Percentiles rank a stretch among this genome's conserved stretches.
Evolutionary conservation across 2,797 vertebrate species (phyloP).

Genomic region (Bradypodion pumilum): DNA sequence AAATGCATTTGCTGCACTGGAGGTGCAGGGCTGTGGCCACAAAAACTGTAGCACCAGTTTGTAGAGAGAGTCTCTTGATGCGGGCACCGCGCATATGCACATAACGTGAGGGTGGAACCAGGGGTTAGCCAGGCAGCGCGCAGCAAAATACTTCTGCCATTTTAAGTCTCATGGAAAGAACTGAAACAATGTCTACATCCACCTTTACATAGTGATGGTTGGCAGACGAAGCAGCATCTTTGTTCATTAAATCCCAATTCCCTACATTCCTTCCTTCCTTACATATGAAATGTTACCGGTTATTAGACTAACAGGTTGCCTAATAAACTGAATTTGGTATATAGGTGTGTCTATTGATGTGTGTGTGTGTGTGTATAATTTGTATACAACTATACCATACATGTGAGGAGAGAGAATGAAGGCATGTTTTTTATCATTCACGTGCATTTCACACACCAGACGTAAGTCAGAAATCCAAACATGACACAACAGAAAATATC

Average conservation of each 20-base stretch:
- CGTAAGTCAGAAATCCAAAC: constrained; percentile 60
- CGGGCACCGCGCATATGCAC: constrained; percentile 79
- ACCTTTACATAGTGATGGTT: constrained; percentile 29
- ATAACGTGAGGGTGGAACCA: constrained; percentile 74
- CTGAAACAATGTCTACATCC: constrained; percentile 45
- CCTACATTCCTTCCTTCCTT: constrained; percentile 43
- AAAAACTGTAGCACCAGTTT: constrained; percentile 72
- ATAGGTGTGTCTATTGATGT: too few relatives aligned
- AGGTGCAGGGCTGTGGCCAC: constrained; percentile 80
- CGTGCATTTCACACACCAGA: constrained; percentile 58
- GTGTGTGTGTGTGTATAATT: not conserved
- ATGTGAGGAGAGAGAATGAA: not conserved
- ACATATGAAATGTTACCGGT: too few relatives aligned
- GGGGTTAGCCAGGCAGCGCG: constrained; percentile 67
- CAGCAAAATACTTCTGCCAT: constrained; percentile 75
- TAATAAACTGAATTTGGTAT: not conserved
- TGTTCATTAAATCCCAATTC: constrained; percentile 53
- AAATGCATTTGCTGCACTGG: constrained; percentile 80
- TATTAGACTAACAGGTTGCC: not conserved
- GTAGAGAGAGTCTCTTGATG: constrained; percentile 78
- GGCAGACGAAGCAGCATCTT: constrained; percentile 40
- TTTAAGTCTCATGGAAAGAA: constrained; percentile 67
- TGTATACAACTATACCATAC: too few relatives aligned
- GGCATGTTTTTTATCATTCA: constrained; percentile 30
- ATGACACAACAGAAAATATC: constrained; percentile 61